These are phyloP conservation scores for Mugil cephalus DNA, from an alignment of 2,113 vertebrate genomes.

Conservation along the genomic window DNA sequence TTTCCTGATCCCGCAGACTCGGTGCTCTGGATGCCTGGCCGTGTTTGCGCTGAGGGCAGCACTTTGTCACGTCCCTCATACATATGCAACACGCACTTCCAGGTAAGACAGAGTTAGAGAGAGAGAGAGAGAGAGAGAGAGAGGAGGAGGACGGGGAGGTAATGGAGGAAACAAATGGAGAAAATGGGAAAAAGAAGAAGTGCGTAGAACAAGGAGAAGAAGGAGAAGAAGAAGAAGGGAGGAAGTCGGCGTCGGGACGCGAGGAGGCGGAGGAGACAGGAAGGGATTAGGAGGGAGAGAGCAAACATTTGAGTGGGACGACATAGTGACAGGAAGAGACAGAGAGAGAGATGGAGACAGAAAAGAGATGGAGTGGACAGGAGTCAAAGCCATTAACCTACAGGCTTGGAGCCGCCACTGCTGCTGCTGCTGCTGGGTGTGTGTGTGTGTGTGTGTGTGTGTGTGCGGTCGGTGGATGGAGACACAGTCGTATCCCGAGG, in stretches of 20 bases:
- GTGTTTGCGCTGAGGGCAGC: constrained; percentile 72
- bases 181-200: constrained; percentile 26
- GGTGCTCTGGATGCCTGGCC: constrained; percentile 31
- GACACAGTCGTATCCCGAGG: constrained; percentile 42
- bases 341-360: constrained; percentile 13
- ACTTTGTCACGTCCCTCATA: constrained; percentile 71
- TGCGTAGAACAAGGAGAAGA: not conserved
- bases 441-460: constrained; percentile 32
- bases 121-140: not conserved
- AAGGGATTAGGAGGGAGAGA: constrained; percentile 46
- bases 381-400: constrained; percentile 71
- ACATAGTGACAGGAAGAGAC: constrained; percentile 35
- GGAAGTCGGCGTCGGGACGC: not conserved
- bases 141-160: not conserved
- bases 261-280: constrained; percentile 30
- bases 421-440: constrained; percentile 22
- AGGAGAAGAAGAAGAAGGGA: not conserved
- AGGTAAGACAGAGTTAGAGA: constrained; percentile 38
- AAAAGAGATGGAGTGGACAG: constrained; percentile 45
- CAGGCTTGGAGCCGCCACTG: constrained; percentile 32
- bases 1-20: constrained; percentile 10
- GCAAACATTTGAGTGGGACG: constrained; percentile 63
- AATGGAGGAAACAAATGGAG: constrained; percentile 50
- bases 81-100: constrained; percentile 72
- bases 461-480: constrained; percentile 32